Evolutionary conservation across 2,113 vertebrate species (phyloP), one percentile per base, ranked within the genome.

Genomic region (Tangachromis dhanisi): DNA sequence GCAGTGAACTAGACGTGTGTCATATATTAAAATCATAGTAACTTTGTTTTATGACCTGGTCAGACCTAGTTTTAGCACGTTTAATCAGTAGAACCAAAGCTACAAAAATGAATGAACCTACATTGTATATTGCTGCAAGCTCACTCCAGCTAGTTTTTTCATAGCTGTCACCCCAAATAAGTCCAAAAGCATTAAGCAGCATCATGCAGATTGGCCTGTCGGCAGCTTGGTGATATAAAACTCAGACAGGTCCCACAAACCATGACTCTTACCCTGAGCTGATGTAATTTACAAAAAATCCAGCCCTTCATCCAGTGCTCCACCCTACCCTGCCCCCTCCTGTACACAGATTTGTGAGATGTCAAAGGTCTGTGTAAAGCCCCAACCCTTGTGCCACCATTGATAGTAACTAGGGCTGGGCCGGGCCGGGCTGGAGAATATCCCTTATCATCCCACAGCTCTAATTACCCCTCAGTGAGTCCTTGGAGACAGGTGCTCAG

Each of bases 401-500:
- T 92, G 90, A 92, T 92, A 84, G 82, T 89, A 61, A 86, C 83
- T 88, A 68, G 82, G 87, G 38, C 86, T 83, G 21, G 68, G 68
- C 40, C 6, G 85, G 78, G 26, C 88, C 68, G 2, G 40, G 40
- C 21, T 29, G 85, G 78, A 89, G 91, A 93, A 92, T 90, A 89
- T 93, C 88, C 86, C 88, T 85, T 86, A 93, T 95, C 91, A 90
- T 91, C 93, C 91, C 91, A 82, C 61, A 90, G 92, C 94, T 94
- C 89, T 95, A 94, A 95, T 94, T 93, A 93, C 92, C 93, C 95
- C 94, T 93, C 90, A 93, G 89, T 93, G 93, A 89, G 90, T 92
- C 94, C 93, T 89, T 76, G 9, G 93, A 94, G 92, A 93, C 95
- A 96, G 95, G 95, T 95, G 95, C 95, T 91, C 79, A 33, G 88